Conservation (phyloP, 2,888 invertebrate genomes). For the Neria commutata region DNA sequence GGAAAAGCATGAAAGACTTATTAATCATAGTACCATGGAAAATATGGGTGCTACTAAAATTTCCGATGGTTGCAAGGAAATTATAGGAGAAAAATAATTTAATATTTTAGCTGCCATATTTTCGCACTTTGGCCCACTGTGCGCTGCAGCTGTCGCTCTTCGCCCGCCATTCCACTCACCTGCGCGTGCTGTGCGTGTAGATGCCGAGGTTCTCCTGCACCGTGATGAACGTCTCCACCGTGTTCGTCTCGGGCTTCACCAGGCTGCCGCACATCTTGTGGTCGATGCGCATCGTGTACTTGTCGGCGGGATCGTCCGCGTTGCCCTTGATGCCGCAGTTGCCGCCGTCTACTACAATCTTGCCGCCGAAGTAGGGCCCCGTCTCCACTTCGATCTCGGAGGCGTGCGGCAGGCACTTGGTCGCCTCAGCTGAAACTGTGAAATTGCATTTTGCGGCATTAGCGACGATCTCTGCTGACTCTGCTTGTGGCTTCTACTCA, state of each 20-base stretch:
- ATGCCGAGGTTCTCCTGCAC: slow-evolving; percentile 85
- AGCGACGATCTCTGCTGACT: not conserved
- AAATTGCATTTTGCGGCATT: not conserved
- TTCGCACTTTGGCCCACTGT: not conserved
- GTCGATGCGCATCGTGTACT: slow-evolving; percentile 76
- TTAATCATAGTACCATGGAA: no score
- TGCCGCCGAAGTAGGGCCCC: slow-evolving; percentile 80
- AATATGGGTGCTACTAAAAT: no score
- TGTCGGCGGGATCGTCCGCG: slow-evolving; percentile 73
- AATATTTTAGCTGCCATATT: not conserved
- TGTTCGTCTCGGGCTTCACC: slow-evolving; percentile 73
- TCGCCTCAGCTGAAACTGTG: slow-evolving; percentile 79
- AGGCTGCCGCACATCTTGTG: slow-evolving; percentile 77
- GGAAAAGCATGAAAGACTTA: no score
- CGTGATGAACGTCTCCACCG: slow-evolving; percentile 80
- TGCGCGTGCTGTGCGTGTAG: slow-evolving; percentile 79
- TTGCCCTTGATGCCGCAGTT: slow-evolving; percentile 78
- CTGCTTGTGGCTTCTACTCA: slow-evolving; percentile 64
- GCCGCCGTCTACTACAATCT: slow-evolving; percentile 76
- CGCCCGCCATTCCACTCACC: slow-evolving; percentile 60
- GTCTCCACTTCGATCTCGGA: slow-evolving; percentile 84
- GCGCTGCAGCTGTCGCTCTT: no score
- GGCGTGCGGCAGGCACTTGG: slow-evolving; percentile 78
- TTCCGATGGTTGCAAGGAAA: no score
- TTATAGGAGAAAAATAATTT: no score